Conservation (phyloP, 2,113 vertebrate species). For the Amia ocellicauda region DNA sequence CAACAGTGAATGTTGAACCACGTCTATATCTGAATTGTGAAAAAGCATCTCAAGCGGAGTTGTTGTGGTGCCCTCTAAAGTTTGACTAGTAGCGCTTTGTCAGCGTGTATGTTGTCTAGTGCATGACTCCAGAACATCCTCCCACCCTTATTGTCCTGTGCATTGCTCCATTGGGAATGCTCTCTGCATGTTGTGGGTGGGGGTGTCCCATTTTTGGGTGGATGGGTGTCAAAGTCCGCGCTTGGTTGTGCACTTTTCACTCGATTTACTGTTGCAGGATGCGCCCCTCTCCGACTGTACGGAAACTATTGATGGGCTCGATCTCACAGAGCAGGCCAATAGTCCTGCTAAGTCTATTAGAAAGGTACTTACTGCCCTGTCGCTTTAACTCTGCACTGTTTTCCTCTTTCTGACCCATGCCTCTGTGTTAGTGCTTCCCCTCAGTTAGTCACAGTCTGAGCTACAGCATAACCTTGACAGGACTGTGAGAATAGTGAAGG, state of each 20-base stretch:
- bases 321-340: constrained; percentile 92
- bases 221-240: constrained; percentile 46
- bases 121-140: constrained; percentile 57
- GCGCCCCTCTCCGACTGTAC: constrained; percentile 98
- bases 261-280: constrained; percentile 95
- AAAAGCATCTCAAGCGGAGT: too few species aligned
- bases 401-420: constrained; percentile 39
- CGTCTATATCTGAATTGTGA: too few species aligned
- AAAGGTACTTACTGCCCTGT: constrained; percentile 88
- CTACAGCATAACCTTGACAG: too few species aligned
- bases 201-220: constrained; percentile 31
- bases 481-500: too few species aligned
- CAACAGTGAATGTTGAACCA: too few species aligned
- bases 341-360: constrained; percentile 95
- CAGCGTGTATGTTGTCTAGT: too few species aligned
- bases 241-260: constrained; percentile 79
- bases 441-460: too few species aligned
- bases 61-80: too few species aligned
- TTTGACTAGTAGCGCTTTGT: too few species aligned
- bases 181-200: constrained; percentile 64
- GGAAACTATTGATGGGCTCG: constrained; percentile 98
- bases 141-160: constrained; percentile 31
- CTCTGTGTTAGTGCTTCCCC: constrained; percentile 23
- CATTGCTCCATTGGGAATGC: constrained; percentile 33
- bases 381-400: constrained; percentile 27